Evolutionary conservation across 2,888 invertebrate genomes (phyloP).

Genomic region (Dasysyrphus albostriatus): DNA sequence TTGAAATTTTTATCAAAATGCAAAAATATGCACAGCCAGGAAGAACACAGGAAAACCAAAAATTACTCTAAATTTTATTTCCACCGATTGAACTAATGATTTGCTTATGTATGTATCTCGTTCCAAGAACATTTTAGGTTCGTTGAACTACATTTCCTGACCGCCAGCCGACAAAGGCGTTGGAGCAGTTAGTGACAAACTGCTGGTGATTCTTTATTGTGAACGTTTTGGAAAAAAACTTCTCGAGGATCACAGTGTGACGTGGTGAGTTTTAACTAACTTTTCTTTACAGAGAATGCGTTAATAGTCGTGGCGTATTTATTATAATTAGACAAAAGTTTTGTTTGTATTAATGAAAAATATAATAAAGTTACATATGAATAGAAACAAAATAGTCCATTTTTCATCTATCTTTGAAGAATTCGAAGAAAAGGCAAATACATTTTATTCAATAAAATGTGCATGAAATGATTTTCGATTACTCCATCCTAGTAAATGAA

Average conservation of each 20-base stretch:
- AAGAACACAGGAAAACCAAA: constrained; percentile 68
- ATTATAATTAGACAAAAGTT: neutral
- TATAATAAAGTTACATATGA: neutral
- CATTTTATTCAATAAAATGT: too few species aligned
- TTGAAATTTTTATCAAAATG: constrained; percentile 34
- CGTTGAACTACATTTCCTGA: constrained; percentile 19
- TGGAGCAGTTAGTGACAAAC: neutral
- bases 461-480: too few species aligned
- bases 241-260: constrained; percentile 7
- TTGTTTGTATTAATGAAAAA: neutral
- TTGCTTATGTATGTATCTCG: constrained; percentile 63
- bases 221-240: constrained; percentile 7
- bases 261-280: constrained; percentile 23
- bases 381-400: neutral
- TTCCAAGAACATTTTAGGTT: constrained; percentile 40
- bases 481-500: too few species aligned
- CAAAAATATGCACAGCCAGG: constrained; percentile 55
- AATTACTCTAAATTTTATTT: constrained; percentile 35
- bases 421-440: too few species aligned
- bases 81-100: constrained; percentile 56
- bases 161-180: neutral
- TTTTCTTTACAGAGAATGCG: constrained; percentile 13
- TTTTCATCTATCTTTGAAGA: too few species aligned
- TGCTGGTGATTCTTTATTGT: neutral
- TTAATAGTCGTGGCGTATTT: too few species aligned